A percentile compares a stretch with the other conserved stretches of the same genome.
These are phyloP conservation scores for Phortica magna DNA, from an alignment of 2,888 invertebrate genomes.

Conservation along the genomic window DNA sequence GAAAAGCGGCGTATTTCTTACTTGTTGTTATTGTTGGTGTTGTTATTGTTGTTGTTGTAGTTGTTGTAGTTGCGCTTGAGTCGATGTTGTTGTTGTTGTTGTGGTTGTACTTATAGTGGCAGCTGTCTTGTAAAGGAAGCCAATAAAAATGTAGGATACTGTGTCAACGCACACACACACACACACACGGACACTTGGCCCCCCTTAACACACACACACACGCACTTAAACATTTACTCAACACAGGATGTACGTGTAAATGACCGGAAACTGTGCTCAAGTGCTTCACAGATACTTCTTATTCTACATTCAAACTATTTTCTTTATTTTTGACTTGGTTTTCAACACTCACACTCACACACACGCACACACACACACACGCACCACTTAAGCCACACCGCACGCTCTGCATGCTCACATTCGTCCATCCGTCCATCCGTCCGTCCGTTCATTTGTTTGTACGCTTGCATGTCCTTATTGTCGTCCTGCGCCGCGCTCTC, in stretches of 20 bases:
- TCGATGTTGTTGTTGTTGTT: slow-evolving; percentile 4
- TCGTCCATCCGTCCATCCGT: too few relatives aligned
- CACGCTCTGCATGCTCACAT: too few relatives aligned
- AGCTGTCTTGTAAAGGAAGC: slow-evolving; percentile 46
- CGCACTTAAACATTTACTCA: neutral
- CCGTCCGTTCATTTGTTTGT: slow-evolving; percentile 2
- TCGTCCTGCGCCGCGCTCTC: slow-evolving; percentile 21
- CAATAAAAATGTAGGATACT: slow-evolving; percentile 73
- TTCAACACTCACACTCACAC: neutral
- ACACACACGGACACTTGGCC: slow-evolving; percentile 40
- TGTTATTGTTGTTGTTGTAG: too few relatives aligned
- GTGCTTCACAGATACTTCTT: slow-evolving; percentile 49
- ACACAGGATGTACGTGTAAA: slow-evolving; percentile 66
- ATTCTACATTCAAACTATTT: slow-evolving; percentile 15
- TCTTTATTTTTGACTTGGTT: slow-evolving; percentile 36
- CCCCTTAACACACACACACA: neutral
- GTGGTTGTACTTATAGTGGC: slow-evolving; percentile 14
- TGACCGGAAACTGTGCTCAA: slow-evolving; percentile 74
- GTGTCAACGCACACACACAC: slow-evolving; percentile 54
- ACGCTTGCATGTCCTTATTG: neutral
- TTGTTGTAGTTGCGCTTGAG: neutral
- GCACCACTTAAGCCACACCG: neutral
- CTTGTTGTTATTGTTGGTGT: too few relatives aligned
- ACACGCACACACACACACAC: neutral
- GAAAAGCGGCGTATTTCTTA: too few relatives aligned